Conservation (phyloP, 2,797 vertebrate genomes). For the Girardinus metallicus region DNA sequence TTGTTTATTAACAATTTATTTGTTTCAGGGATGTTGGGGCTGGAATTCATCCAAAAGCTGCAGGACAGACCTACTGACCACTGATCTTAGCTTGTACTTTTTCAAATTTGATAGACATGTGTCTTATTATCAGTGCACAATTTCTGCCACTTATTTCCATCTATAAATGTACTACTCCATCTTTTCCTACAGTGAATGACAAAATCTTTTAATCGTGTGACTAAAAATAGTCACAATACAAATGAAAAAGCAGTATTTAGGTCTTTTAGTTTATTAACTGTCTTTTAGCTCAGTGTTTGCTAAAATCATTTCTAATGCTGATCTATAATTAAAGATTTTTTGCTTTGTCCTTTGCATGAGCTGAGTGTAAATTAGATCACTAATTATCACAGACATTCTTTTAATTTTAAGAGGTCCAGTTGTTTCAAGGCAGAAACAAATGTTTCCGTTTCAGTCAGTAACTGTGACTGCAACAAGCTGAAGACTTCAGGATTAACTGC, state of each 20-base stretch:
- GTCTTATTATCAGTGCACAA: not conserved
- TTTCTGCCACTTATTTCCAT: not conserved
- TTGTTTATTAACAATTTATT: not conserved
- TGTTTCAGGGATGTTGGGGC: not conserved
- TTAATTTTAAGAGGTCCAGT: not conserved
- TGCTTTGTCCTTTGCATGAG: not conserved
- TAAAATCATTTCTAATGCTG: not conserved
- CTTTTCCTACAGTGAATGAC: not conserved
- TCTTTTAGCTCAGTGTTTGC: not conserved
- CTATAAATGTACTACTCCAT: not conserved
- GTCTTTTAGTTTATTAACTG: not conserved
- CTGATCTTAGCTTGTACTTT: not conserved
- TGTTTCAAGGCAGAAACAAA: too few relatives aligned
- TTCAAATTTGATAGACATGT: not conserved
- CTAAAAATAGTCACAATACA: not conserved
- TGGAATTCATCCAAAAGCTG: not conserved
- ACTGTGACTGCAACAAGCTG: not conserved
- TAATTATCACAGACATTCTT: not conserved
- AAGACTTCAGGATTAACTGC: slow-evolving; percentile 10
- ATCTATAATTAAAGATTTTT: not conserved
- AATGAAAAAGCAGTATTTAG: not conserved
- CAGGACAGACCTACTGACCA: not conserved
- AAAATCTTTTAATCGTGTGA: not conserved
- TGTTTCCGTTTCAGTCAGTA: not conserved
- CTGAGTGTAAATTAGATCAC: not conserved